Percentiles rank a stretch among this genome's conserved stretches.
Evolutionary conservation across 2,888 invertebrate species (phyloP).

Genomic region (Schizaphis graminum): DNA sequence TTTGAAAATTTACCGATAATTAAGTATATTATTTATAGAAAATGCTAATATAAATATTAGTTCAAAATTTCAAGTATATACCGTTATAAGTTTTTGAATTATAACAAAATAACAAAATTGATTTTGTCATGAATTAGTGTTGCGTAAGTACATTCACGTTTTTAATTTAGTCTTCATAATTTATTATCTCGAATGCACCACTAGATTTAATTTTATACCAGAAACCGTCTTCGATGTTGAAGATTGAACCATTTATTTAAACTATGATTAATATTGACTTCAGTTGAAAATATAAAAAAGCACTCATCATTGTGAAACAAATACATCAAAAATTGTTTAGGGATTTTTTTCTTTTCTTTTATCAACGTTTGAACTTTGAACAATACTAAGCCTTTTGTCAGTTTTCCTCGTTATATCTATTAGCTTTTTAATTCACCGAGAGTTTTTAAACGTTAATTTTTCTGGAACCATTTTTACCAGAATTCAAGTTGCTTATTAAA

Average conservation of each 20-base stretch:
- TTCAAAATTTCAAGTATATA: not conserved
- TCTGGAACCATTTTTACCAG: constrained; percentile 16
- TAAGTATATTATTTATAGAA: not conserved
- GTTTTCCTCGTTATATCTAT: not conserved
- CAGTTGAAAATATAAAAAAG: not conserved
- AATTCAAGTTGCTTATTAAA: constrained; percentile 38
- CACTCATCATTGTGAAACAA: not conserved
- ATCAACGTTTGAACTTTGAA: not conserved
- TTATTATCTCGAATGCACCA: not conserved
- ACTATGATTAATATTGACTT: not conserved
- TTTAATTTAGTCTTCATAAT: not conserved
- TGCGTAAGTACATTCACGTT: not conserved
- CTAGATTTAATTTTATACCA: not conserved
- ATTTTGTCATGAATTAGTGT: not conserved
- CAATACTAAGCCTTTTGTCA: not conserved
- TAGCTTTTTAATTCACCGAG: not conserved
- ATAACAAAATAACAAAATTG: not conserved
- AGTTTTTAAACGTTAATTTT: constrained; percentile 30
- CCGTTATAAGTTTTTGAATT: not conserved
- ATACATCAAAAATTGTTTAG: not conserved
- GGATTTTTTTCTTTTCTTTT: not conserved
- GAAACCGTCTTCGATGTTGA: not conserved
- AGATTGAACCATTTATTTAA: not conserved
- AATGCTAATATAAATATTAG: not conserved
- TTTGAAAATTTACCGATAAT: too few species aligned